These are phyloP conservation scores for Drosophila parabipectinata DNA, from an alignment of 1,140 invertebrate species.

Conservation along the genomic window DNA sequence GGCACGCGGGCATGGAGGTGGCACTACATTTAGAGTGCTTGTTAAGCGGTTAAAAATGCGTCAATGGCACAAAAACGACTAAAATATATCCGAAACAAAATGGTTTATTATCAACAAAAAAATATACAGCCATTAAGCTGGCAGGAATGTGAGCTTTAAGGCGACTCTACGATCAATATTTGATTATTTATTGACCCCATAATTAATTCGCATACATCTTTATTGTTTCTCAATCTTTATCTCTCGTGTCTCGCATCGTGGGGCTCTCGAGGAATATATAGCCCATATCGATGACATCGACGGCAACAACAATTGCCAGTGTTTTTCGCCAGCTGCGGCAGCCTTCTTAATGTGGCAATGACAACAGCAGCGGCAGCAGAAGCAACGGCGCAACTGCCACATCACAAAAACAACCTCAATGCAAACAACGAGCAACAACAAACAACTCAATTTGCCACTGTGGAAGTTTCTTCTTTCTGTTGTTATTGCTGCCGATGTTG, in stretches of 20 bases:
- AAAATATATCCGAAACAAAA: conserved; percentile 3
- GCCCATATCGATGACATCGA: conserved; percentile 45
- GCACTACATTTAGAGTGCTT: conserved; percentile 28
- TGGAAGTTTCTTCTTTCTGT: conserved; percentile 15
- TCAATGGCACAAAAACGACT: conserved; percentile 15
- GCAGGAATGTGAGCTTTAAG: background rate
- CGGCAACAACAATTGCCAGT: conserved; percentile 32
- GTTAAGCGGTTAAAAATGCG: conserved; percentile 30
- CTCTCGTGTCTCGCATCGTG: conserved; percentile 1
- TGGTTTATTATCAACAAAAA: conserved; percentile 1
- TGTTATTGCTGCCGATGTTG: conserved; percentile 25
- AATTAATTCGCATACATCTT: conserved; percentile 29
- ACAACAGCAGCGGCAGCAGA: conserved; percentile 4
- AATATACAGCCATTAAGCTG: conserved; percentile 3
- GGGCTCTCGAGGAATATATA: conserved; percentile 10
- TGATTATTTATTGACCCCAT: conserved; percentile 23
- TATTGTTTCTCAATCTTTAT: conserved; percentile 27
- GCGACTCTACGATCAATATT: conserved; percentile 8
- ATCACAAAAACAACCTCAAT: conserved; percentile 12
- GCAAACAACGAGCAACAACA: conserved; percentile 24
- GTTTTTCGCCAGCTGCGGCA: conserved; percentile 34
- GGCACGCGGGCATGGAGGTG: background rate
- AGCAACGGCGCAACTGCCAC: conserved; percentile 1
- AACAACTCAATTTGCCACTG: conserved; percentile 48
- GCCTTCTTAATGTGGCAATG: conserved; percentile 36